Conservation (phyloP, 2,888 invertebrate genomes). For the Spodoptera picta region DNA sequence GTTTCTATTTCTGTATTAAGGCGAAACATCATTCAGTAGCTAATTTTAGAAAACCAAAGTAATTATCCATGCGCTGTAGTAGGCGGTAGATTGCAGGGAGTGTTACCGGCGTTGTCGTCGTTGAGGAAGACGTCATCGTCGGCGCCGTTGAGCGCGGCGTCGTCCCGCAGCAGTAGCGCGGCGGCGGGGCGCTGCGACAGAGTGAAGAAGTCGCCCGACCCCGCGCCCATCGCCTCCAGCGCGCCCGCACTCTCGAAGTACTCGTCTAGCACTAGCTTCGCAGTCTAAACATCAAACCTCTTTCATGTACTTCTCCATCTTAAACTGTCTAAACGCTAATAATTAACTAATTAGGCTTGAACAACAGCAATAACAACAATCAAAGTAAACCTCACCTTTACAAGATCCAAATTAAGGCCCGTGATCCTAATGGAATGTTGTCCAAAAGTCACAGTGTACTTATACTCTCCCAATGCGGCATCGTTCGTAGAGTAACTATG, state of each 20-base stretch:
- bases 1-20: slow-evolving; percentile 4
- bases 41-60: slow-evolving; percentile 20
- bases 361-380: too few relatives aligned
- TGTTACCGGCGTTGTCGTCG: slow-evolving; percentile 37
- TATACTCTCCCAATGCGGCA: slow-evolving; percentile 95
- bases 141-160: slow-evolving; percentile 80
- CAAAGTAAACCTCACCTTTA: slow-evolving; percentile 89
- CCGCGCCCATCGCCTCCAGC: slow-evolving; percentile 84
- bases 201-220: slow-evolving; percentile 87
- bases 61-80: background rate
- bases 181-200: slow-evolving; percentile 86
- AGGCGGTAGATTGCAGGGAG: background rate
- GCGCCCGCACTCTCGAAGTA: slow-evolving; percentile 91
- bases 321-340: too few relatives aligned
- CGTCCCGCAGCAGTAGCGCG: slow-evolving; percentile 82
- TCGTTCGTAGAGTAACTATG: slow-evolving; percentile 95
- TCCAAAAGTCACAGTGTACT: slow-evolving; percentile 95
- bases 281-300: slow-evolving; percentile 89
- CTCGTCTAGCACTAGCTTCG: slow-evolving; percentile 96
- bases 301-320: too few relatives aligned
- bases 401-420: slow-evolving; percentile 94
- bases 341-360: background rate
- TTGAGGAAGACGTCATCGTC: slow-evolving; percentile 84
- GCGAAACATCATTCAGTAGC: slow-evolving; percentile 31
- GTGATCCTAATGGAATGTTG: slow-evolving; percentile 95